phyloP scores from a whole-genome alignment of 2,888 invertebrate genomes.

The Drosophila kambysellisi region DNA sequence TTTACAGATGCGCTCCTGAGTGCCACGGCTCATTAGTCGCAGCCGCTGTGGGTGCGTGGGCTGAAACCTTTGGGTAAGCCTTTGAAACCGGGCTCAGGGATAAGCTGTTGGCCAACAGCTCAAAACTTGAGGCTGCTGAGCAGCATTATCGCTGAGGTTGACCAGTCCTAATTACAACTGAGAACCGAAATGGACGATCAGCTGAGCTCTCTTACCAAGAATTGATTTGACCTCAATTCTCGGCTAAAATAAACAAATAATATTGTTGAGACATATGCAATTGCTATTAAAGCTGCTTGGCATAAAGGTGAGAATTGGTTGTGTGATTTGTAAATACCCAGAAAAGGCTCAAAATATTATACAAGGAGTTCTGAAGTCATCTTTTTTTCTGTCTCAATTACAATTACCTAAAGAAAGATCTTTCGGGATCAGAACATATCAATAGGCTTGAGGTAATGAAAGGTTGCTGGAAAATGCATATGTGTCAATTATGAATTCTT shows the following conservation, averaged over 20 bases:
- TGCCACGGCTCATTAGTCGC: conserved; percentile 63
- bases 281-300: not conserved
- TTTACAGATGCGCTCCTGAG: conserved; percentile 31
- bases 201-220: conserved; percentile 42
- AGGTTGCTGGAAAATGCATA: conserved; percentile 22
- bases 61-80: conserved; percentile 13
- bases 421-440: not conserved
- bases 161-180: conserved; percentile 54
- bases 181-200: conserved; percentile 30
- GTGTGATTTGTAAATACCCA: not conserved
- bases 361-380: not conserved
- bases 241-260: conserved; percentile 61
- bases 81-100: conserved; percentile 20
- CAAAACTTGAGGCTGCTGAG: conserved; percentile 35
- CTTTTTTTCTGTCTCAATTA: conserved; percentile 3
- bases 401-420: not conserved
- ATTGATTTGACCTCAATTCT: conserved; percentile 36
- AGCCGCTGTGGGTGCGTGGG: conserved; percentile 59
- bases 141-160: conserved; percentile 40
- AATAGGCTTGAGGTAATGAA: not conserved
- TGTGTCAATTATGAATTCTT: conserved; percentile 41
- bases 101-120: conserved; percentile 29
- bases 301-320: not conserved
- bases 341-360: not conserved
- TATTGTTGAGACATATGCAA: conserved; percentile 10